Evolutionary conservation across 1,140 invertebrate genomes (phyloP), one percentile per base, ranked within the genome.

Genomic region (Nixonia krombeini): DNA sequence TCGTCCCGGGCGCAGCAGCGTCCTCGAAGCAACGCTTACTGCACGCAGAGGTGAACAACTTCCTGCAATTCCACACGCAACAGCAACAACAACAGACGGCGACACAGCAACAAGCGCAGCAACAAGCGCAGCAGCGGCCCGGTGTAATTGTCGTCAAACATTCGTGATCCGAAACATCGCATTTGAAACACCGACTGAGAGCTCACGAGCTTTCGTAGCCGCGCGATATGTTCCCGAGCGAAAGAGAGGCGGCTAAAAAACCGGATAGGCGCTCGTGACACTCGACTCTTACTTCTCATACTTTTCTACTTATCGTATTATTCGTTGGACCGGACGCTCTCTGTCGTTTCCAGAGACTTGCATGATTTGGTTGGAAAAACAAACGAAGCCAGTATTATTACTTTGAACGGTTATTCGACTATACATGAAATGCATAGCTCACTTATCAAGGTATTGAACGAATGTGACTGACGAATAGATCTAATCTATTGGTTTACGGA

Each of bases 101-200:
- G n/a, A n/a, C 86, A 68, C 92, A 93, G 68, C 90, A 91, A 23
- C 47, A 59, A n/a, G 16, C 15, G 9, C 78, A 76, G 75, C 85
- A 81, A 59, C 87, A 81, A 56, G 86, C 90, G 67, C 92, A 94
- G 69, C 90, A 91, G 63, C 88, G 93, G 69, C 93, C 93, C 6
- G 93, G 93, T 50, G 93, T 95, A 13, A 95, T 95, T 67, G 93
- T 95, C 45, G 93, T 93, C 38, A 94, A 94, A 79, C 87, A 87
- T 66, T 91, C 91, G 88, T 91, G 90, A 91, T 89, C 80, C 64
- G 53, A 76, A 61, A 63, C 58, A 40, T 42, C 66, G 29, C 73
- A 71, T 42, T 46, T 72, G 28, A 75, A 70, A 46, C 68, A 75
- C 26, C 76, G 74, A 72, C 55, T 57, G 9, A 62, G 44, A 17